Percentiles rank a stretch among this genome's conserved stretches.
These are phyloP conservation scores for Parazoanthus darwini DNA, from an alignment of 92 coral and sea anemone species.

Conservation along the genomic window DNA sequence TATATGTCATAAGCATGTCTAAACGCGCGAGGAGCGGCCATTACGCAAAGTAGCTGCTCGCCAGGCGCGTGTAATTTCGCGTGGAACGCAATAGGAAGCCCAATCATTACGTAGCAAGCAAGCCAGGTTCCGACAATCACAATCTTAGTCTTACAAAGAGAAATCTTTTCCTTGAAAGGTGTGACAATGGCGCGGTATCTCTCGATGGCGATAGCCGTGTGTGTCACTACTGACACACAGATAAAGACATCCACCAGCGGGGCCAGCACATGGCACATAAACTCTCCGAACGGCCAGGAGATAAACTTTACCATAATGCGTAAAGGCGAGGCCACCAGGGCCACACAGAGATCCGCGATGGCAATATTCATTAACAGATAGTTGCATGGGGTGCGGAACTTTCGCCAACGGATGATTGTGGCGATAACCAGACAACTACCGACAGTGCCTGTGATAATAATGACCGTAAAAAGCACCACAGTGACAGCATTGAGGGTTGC, in stretches of 20 bases:
- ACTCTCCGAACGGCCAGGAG: slow-evolving; percentile 62
- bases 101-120: slow-evolving; percentile 65
- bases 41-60: neutral
- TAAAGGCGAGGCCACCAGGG: slow-evolving; percentile 53
- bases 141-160: slow-evolving; percentile 62
- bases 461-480: slow-evolving; percentile 31
- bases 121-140: slow-evolving; percentile 60
- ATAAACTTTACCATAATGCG: slow-evolving; percentile 44
- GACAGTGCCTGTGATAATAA: slow-evolving; percentile 52
- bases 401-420: slow-evolving; percentile 58
- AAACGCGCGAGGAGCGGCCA: slow-evolving; percentile 31
- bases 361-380: slow-evolving; percentile 61
- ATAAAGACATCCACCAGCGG: slow-evolving; percentile 81
- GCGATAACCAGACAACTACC: slow-evolving; percentile 61
- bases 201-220: slow-evolving; percentile 72
- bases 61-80: neutral
- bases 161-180: slow-evolving; percentile 67
- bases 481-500: slow-evolving; percentile 1
- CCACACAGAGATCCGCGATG: slow-evolving; percentile 54
- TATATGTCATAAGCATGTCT: slow-evolving; percentile 55
- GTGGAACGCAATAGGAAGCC: slow-evolving; percentile 60
- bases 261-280: slow-evolving; percentile 58
- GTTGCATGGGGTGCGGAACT: slow-evolving; percentile 68
- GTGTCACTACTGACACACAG: slow-evolving; percentile 72
- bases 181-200: slow-evolving; percentile 74